Evolutionary conservation across 2,888 invertebrate genomes (phyloP).

Genomic region (Melanostoma mellinum): DNA sequence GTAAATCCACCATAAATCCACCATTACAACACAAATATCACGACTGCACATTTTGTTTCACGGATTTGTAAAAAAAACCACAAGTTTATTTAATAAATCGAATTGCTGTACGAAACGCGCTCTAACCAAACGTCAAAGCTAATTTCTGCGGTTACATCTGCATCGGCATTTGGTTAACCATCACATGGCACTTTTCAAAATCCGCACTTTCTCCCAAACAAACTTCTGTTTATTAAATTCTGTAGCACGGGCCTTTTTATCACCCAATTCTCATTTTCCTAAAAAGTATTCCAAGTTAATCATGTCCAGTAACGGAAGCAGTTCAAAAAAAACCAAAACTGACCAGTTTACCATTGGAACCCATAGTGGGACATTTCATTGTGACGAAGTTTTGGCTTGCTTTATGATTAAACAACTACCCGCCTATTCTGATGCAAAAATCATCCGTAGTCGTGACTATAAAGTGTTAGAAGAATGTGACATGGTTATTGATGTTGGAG

Average conservation of each 20-base stretch:
- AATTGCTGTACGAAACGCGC: no score
- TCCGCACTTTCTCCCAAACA: neutral
- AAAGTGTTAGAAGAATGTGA: constrained; percentile 90
- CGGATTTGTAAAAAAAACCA: no score
- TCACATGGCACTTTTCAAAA: constrained; percentile 33
- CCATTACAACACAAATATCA: no score
- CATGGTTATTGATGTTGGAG: constrained; percentile 97
- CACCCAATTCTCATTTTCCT: neutral
- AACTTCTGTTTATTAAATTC: neutral
- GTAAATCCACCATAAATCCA: no score
- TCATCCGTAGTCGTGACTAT: constrained; percentile 87
- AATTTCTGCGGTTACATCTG: no score
- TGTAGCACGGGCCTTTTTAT: neutral
- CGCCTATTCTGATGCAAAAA: constrained; percentile 90
- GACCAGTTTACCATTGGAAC: constrained; percentile 77
- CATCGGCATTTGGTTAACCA: no score
- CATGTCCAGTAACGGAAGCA: constrained; percentile 55
- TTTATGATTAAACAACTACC: constrained; percentile 93
- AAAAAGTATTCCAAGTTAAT: neutral
- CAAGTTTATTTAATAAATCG: no score
- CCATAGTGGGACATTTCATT: constrained; percentile 79
- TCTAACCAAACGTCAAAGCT: no score
- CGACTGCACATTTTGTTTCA: no score
- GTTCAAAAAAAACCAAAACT: constrained; percentile 58
- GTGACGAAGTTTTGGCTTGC: constrained; percentile 88